Percentiles rank a stretch among this genome's conserved stretches.
Evolutionary conservation across 2,797 vertebrate genomes (phyloP).

Genomic region (Pangasius krempfi): DNA sequence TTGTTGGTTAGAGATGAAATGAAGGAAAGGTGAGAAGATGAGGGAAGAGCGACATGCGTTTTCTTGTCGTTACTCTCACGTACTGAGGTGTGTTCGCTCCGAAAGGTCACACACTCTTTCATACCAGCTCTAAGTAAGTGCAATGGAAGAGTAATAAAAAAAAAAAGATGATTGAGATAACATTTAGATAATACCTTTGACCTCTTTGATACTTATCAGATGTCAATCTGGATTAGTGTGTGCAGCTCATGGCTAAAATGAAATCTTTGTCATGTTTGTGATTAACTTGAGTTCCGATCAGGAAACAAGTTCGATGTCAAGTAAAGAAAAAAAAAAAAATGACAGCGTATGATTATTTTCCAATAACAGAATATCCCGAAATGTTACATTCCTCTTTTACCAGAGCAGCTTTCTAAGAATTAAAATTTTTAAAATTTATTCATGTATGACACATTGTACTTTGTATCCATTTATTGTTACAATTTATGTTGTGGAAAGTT

Average conservation of each 20-base stretch:
- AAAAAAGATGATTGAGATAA: conserved; percentile 25
- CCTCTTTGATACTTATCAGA: background rate
- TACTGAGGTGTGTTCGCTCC: background rate
- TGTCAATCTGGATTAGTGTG: conserved; percentile 8
- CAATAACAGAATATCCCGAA: background rate
- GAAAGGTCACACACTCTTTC: background rate
- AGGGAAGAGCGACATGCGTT: background rate
- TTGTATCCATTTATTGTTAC: background rate
- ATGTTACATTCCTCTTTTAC: background rate
- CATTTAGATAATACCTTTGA: conserved; percentile 36
- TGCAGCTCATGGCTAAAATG: background rate
- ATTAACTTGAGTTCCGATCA: background rate
- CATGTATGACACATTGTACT: background rate
- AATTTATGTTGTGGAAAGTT: background rate
- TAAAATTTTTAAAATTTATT: background rate
- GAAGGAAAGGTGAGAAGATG: background rate
- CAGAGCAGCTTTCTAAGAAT: background rate
- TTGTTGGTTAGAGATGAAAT: background rate
- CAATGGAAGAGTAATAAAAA: background rate
- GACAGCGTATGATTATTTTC: background rate
- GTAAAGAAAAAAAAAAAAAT: no score
- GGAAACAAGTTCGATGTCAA: background rate
- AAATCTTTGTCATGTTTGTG: background rate
- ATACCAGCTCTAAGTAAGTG: background rate
- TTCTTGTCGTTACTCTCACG: background rate